These are phyloP conservation scores for Aphyosemion australe DNA, from an alignment of 2,113 vertebrate species.

Conservation along the genomic window DNA sequence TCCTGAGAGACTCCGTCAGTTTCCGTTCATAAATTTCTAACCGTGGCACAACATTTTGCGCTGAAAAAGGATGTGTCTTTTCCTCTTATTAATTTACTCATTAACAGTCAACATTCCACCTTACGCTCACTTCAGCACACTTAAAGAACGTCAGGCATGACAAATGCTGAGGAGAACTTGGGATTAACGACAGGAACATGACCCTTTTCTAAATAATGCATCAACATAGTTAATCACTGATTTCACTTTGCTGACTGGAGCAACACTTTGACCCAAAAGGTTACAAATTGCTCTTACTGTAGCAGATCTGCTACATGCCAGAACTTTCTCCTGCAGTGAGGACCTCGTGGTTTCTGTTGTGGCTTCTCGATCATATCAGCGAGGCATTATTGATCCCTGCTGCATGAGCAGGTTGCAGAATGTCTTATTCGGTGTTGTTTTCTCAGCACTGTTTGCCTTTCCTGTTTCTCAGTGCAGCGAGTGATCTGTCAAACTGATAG, in stretches of 20 bases:
- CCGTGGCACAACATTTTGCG: conserved; percentile 2
- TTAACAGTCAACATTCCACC: conserved; percentile 49
- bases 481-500: conserved; percentile 70
- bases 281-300: conserved; percentile 11
- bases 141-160: conserved; percentile 52
- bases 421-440: conserved; percentile 61
- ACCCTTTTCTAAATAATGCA: conserved; percentile 2
- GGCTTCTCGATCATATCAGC: neutral
- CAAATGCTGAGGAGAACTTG: conserved; percentile 35
- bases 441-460: conserved; percentile 69
- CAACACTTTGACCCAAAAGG: conserved; percentile 3
- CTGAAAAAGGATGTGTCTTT: conserved; percentile 41
- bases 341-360: conserved; percentile 9
- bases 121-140: conserved; percentile 46
- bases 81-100: conserved; percentile 55
- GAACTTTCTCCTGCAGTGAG: conserved; percentile 22
- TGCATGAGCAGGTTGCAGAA: conserved; percentile 34
- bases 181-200: conserved; percentile 13
- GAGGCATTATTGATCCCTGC: conserved; percentile 49
- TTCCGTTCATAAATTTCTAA: conserved; percentile 56
- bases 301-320: conserved; percentile 52
- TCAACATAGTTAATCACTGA: conserved; percentile 28
- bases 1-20: conserved; percentile 28
- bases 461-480: conserved; percentile 63
- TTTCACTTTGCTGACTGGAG: neutral